Evolutionary conservation across 2,797 vertebrate genomes (phyloP).

Genomic region (Phataginus tricuspis): DNA sequence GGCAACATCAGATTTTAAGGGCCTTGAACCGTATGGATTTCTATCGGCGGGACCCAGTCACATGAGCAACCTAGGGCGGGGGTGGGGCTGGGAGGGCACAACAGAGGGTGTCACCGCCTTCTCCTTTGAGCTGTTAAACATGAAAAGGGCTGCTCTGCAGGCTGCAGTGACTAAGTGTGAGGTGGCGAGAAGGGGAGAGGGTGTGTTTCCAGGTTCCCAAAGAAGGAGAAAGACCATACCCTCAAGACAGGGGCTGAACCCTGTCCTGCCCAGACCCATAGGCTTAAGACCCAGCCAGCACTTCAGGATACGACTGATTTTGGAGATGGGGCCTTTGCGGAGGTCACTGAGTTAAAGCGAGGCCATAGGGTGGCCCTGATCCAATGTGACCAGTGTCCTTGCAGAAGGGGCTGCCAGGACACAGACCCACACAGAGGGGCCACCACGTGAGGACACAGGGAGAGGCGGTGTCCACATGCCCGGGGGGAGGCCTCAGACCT

Average conservation of each 20-base stretch:
- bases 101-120: not conserved
- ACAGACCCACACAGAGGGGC: not conserved
- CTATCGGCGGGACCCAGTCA: not conserved
- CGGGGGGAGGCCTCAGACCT: not conserved
- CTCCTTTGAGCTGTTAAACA: not conserved
- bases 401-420: no score
- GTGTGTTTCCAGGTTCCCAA: not conserved
- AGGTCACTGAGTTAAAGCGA: no score
- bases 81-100: not conserved
- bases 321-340: not conserved
- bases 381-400: accelerated
- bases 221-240: not conserved
- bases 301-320: not conserved
- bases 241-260: not conserved
- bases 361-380: not conserved
- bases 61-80: accelerated
- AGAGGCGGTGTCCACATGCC: accelerated
- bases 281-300: not conserved
- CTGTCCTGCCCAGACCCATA: not conserved
- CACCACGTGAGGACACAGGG: accelerated
- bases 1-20: accelerated
- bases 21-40: accelerated
- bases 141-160: no score
- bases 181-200: not conserved
- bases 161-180: accelerated